A percentile compares a stretch with the other conserved stretches of the same genome.
Conservation (phyloP, 2,113 vertebrate genomes). For the Caranx melampygus region DNA sequence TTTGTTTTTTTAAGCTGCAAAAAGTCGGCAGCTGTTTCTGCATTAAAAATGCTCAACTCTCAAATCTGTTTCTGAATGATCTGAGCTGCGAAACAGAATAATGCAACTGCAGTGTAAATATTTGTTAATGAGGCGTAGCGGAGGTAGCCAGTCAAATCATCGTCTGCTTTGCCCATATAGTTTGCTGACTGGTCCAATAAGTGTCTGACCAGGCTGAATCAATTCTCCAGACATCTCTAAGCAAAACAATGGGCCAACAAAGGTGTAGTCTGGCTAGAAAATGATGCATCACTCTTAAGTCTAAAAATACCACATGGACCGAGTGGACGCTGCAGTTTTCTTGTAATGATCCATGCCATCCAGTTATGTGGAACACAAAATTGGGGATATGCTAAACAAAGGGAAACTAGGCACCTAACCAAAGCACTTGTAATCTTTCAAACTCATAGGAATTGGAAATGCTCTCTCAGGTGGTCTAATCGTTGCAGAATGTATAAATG, state of each 20-base stretch:
- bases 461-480: slow-evolving; percentile 56
- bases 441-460: not conserved
- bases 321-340: not conserved
- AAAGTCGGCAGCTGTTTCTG: not conserved
- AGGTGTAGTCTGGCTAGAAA: not conserved
- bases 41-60: not conserved
- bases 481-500: slow-evolving; percentile 24
- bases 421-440: not conserved
- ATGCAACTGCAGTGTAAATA: not conserved
- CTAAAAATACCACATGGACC: not conserved
- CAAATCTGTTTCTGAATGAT: no score
- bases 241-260: not conserved
- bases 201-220: not conserved
- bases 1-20: no score
- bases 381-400: not conserved
- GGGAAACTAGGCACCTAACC: not conserved
- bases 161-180: not conserved
- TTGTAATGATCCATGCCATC: not conserved
- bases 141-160: not conserved
- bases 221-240: not conserved
- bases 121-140: not conserved
- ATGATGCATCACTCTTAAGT: not conserved
- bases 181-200: not conserved
- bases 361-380: slow-evolving; percentile 2
- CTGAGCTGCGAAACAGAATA: not conserved